phyloP scores from a whole-genome alignment of 2,888 invertebrate genomes.

The Notodonta dromedarius region DNA sequence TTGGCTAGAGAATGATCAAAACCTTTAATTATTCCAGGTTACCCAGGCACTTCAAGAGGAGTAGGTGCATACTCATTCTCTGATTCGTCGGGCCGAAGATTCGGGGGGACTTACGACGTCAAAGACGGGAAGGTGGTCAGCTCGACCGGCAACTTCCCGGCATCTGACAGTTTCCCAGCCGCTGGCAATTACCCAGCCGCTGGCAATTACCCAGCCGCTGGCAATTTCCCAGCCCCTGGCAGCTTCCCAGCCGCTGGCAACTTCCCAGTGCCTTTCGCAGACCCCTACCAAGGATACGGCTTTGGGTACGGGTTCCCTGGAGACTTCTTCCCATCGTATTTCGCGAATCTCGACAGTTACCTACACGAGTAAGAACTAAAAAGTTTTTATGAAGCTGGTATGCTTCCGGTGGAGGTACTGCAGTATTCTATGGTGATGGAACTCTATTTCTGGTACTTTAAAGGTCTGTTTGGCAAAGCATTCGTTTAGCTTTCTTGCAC shows the following conservation, averaged over 20 bases:
- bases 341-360: slow-evolving; percentile 63
- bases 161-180: slow-evolving; percentile 14
- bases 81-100: slow-evolving; percentile 73
- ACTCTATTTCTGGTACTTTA: not conserved
- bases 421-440: slow-evolving; percentile 30
- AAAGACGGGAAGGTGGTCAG: slow-evolving; percentile 53
- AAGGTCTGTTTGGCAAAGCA: not conserved
- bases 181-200: slow-evolving; percentile 29
- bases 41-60: slow-evolving; percentile 40
- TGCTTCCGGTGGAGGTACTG: slow-evolving; percentile 65
- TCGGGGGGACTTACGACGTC: slow-evolving; percentile 69
- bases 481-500: not conserved
- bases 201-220: slow-evolving; percentile 18
- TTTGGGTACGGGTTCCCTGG: slow-evolving; percentile 17
- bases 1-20: not conserved
- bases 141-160: slow-evolving; percentile 31
- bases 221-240: slow-evolving; percentile 30
- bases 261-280: slow-evolving; percentile 37
- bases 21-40: slow-evolving; percentile 24
- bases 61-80: slow-evolving; percentile 66
- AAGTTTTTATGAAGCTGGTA: slow-evolving; percentile 31
- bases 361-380: slow-evolving; percentile 70
- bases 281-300: slow-evolving; percentile 29
- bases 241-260: slow-evolving; percentile 24
- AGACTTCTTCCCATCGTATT: slow-evolving; percentile 68